Conservation (phyloP, 2,113 vertebrate species). For the Gnathonemus longibarbis region DNA sequence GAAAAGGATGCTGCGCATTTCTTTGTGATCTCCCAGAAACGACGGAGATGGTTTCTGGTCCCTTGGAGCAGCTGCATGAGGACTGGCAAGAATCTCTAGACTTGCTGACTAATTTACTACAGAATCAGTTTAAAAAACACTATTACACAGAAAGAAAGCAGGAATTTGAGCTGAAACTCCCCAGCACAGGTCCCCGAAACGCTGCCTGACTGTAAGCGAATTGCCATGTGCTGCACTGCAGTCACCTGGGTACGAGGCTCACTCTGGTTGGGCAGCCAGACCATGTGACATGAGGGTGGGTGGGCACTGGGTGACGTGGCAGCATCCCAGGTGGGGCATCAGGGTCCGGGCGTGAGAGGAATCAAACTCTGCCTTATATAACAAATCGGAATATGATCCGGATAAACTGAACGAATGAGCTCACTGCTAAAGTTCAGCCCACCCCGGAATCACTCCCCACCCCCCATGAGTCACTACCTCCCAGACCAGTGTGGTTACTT, state of each 20-base stretch:
- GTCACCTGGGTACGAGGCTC: not conserved
- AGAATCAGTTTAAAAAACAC: not conserved
- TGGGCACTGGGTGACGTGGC: not conserved
- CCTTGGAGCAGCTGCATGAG: not conserved
- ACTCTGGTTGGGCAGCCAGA: not conserved
- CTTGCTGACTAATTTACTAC: not conserved
- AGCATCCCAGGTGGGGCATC: not conserved
- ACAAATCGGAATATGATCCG: not conserved
- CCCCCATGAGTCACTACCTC: not conserved
- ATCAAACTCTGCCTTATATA: not conserved
- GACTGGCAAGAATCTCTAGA: not conserved
- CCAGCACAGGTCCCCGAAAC: not conserved
- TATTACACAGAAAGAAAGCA: not conserved
- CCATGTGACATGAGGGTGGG: not conserved
- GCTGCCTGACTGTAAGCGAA: not conserved
- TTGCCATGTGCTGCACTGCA: not conserved
- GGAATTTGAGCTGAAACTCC: not conserved
- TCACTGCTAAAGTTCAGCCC: not conserved
- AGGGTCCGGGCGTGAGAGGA: not conserved
- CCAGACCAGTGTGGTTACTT: not conserved
- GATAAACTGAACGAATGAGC: not conserved
- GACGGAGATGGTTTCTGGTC: not conserved
- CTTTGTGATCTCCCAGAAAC: not conserved
- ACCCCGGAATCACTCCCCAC: not conserved
- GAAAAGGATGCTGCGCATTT: not conserved